These are phyloP conservation scores for Margarornis squamiger DNA, from an alignment of 2,797 vertebrate species.

Conservation along the genomic window DNA sequence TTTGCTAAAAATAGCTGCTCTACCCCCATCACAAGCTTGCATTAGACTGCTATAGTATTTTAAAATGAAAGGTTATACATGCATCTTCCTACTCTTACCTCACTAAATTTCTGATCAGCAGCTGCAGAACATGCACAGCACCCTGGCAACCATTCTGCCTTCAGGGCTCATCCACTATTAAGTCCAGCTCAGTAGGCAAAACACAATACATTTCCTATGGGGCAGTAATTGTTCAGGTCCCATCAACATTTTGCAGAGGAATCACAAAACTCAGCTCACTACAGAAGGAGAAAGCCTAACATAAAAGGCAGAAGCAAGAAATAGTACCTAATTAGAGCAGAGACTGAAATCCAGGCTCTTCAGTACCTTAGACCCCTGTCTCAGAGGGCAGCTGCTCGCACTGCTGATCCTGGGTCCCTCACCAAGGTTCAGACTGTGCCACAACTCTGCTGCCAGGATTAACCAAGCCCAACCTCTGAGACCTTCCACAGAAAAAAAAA, in stretches of 20 bases:
- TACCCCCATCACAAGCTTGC: neutral
- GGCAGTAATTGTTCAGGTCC: neutral
- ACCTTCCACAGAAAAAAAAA: neutral
- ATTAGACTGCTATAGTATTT: neutral
- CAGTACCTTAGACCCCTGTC: neutral
- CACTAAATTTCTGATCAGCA: neutral
- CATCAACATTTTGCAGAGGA: neutral
- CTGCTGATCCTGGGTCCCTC: neutral
- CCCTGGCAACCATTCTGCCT: neutral
- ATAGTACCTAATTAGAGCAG: neutral
- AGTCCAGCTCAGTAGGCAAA: neutral
- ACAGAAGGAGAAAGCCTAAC: neutral
- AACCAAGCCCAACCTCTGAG: neutral
- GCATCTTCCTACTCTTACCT: neutral
- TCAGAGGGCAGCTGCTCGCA: neutral
- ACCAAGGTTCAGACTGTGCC: neutral
- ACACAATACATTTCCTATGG: neutral
- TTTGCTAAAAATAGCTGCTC: slow-evolving; percentile 46
- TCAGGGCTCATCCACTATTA: neutral
- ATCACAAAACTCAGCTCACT: neutral
- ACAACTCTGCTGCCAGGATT: neutral
- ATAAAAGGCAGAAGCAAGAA: neutral
- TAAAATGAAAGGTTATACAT: neutral
- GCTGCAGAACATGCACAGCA: neutral
- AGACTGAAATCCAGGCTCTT: fast-evolving